Evolutionary conservation across 2,797 vertebrate species (phyloP).

Genomic region (Gymnothorax reevesii): DNA sequence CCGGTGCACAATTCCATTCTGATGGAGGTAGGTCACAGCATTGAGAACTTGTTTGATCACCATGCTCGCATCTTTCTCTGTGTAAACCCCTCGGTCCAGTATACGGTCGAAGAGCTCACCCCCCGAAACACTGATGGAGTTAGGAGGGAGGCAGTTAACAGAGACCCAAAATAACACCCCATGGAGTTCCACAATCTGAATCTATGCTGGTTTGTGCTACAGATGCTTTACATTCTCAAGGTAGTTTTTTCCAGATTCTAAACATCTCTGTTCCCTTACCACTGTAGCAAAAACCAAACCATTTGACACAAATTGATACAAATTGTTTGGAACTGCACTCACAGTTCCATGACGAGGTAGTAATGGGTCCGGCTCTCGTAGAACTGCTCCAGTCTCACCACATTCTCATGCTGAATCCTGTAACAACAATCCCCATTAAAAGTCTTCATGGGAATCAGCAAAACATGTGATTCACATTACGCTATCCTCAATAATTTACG

Average conservation of each 20-base stretch:
- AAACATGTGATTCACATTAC: background rate
- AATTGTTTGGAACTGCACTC: constrained; percentile 63
- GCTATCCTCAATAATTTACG: background rate
- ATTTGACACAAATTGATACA: too few species aligned
- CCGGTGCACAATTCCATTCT: constrained; percentile 88
- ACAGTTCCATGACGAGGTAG: constrained; percentile 98
- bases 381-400: constrained; percentile 91
- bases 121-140: constrained; percentile 80
- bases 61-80: constrained; percentile 90
- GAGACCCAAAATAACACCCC: background rate
- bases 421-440: background rate
- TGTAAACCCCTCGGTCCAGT: constrained; percentile 93
- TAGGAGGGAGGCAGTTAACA: background rate
- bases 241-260: background rate
- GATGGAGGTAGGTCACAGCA: constrained; percentile 89
- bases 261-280: background rate
- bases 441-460: background rate
- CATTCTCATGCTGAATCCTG: constrained; percentile 96
- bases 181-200: background rate
- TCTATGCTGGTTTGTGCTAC: background rate
- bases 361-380: constrained; percentile 93
- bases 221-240: background rate
- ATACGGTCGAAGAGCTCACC: constrained; percentile 98
- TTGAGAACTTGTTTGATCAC: constrained; percentile 94
- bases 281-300: background rate